Conservation (phyloP, 2,888 invertebrate genomes). For the Acronicta psi region DNA sequence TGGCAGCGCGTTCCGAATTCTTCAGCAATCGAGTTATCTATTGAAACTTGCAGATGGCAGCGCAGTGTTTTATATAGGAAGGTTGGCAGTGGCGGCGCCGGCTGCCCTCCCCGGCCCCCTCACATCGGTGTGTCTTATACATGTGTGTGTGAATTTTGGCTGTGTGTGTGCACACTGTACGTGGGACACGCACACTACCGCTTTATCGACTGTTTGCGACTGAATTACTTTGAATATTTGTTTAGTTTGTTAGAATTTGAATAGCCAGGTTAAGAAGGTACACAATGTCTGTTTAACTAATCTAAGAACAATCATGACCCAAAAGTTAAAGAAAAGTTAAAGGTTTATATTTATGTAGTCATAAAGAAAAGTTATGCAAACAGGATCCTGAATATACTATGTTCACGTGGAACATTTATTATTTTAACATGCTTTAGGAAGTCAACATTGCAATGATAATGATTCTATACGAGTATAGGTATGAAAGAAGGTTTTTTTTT, state of each 20-base stretch:
- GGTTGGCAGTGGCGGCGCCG: conserved; percentile 72
- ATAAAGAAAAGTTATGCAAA: not conserved
- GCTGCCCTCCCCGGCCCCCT: conserved; percentile 60
- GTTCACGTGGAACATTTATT: not conserved
- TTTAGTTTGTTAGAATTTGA: conserved; percentile 53
- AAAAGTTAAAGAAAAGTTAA: conserved; percentile 1
- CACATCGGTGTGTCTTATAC: conserved; percentile 45
- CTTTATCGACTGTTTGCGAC: conserved; percentile 61
- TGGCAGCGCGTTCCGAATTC: conserved; percentile 82
- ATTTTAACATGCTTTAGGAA: no score
- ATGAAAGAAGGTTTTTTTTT: no score
- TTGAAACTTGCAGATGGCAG: conserved; percentile 89
- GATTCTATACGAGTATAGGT: no score
- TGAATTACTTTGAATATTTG: conserved; percentile 69
- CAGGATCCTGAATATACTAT: not conserved
- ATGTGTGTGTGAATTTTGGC: conserved; percentile 53
- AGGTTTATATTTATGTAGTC: not conserved
- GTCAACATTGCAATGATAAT: no score
- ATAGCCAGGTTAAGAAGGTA: conserved; percentile 42
- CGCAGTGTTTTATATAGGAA: conserved; percentile 86
- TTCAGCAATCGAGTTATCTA: conserved; percentile 86
- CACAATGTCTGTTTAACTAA: conserved; percentile 21
- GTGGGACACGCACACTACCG: conserved; percentile 63
- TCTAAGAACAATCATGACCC: conserved; percentile 16
- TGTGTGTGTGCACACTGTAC: conserved; percentile 64